Base-by-base conservation (phyloP, 2,888 invertebrate genomes). In the Hemicrepidius hirtus region DNA sequence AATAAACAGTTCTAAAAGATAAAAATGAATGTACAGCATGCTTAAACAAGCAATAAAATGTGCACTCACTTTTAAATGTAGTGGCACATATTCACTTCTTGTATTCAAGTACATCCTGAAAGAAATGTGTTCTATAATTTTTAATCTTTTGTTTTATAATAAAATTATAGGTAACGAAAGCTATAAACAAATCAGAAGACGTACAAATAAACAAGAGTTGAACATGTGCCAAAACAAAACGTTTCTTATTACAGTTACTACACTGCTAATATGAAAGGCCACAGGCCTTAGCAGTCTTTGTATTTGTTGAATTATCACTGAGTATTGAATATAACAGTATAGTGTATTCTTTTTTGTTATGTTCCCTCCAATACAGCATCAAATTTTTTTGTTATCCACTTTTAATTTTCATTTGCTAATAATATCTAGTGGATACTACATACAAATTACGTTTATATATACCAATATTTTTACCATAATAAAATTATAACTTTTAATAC, bases 291-390 rank as follows among this genome's bases (percentile, higher is more conserved):
- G 57, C 57, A 57, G 57, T 57, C 57, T 57, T 57, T 57, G 18
- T 37, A 57, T 57, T 57, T 57, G 53, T 37, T 57, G 57, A 57
- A 28, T 53, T 57, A 62, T 62, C 60, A 62, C 60, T 62, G 60
- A 62, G 60, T 62, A 62, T 62, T 62, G 41, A 62, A 62, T 44
- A 44, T 41, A 41, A 62, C 57, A 57, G 57, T 21, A 37, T 57
- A 57, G 37, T 9, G 57, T 57, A 57, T 53, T 53, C 53, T 57
- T 53, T 37, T 57, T 57, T 57, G 57, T 57, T 57, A 57, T 62
- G 60, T 62, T 62, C 44, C 60, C 44, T 57, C 57, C 57, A 37
- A 57, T 35, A 24, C 24, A 28, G 53, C 9, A 28, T 53, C 24
- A 53, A 50, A 57, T 18, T 35, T 12, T 37, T 20, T 21, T 3